phyloP scores from a whole-genome alignment of 1,140 invertebrate species.

The Panonychus citri region DNA sequence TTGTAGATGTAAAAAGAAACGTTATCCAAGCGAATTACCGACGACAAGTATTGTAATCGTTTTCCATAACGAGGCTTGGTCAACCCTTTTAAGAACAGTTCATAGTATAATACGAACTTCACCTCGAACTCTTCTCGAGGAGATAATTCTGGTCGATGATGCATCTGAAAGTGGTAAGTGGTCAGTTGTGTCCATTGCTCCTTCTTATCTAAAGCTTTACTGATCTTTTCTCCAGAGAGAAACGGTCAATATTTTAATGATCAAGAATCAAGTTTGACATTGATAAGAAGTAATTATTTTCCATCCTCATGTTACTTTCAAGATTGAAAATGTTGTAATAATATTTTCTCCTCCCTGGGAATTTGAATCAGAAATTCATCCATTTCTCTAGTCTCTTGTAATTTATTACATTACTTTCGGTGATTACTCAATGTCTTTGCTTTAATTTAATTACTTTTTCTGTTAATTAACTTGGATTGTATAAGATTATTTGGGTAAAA shows the following conservation, averaged over 20 bases:
- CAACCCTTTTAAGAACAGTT: constrained; percentile 25
- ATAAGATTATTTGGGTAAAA: no score
- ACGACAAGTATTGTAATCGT: constrained; percentile 27
- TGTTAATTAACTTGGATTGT: no score
- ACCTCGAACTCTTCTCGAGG: constrained; percentile 22
- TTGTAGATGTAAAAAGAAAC: constrained; percentile 14
- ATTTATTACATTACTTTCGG: no score
- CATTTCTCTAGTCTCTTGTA: no score
- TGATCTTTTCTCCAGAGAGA: background rate
- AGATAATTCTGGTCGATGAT: constrained; percentile 31
- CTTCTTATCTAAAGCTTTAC: constrained; percentile 8
- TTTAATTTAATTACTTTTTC: no score
- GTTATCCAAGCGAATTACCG: constrained; percentile 14
- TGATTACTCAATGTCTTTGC: no score
- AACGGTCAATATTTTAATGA: background rate
- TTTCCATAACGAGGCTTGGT: constrained; percentile 31
- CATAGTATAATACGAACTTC: constrained; percentile 27
- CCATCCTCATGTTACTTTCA: no score
- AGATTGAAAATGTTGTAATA: no score
- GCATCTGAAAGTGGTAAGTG: constrained; percentile 23
- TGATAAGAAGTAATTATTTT: no score
- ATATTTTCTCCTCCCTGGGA: no score
- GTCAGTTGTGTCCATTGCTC: constrained; percentile 10
- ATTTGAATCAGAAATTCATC: no score
- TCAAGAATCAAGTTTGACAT: background rate